Percentiles rank a stretch among this genome's conserved stretches.
Evolutionary conservation across 2,888 invertebrate species (phyloP).

Genomic region (Aphodius granarius): DNA sequence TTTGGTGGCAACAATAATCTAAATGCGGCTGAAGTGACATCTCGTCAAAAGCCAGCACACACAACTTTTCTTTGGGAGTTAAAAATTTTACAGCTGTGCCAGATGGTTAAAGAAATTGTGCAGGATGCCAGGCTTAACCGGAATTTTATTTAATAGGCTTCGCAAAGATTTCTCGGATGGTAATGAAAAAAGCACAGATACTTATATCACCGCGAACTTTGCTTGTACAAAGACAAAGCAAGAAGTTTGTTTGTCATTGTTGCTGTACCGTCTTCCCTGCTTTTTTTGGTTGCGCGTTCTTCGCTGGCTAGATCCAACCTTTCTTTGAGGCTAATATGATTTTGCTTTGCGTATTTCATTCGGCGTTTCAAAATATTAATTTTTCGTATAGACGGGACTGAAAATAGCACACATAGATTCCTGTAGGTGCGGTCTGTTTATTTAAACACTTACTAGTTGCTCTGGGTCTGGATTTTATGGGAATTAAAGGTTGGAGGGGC

Average conservation of each 20-base stretch:
- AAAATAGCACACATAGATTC: neutral
- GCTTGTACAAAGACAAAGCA: conserved; percentile 29
- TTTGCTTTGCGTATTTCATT: neutral
- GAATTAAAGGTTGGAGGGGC: neutral
- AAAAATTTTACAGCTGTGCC: conserved; percentile 22
- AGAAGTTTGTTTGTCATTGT: conserved; percentile 33
- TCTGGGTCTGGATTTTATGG: neutral
- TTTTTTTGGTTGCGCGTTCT: too few relatives aligned
- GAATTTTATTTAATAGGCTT: too few relatives aligned
- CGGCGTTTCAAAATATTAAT: neutral
- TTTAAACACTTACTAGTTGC: neutral
- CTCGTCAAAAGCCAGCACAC: conserved; percentile 31
- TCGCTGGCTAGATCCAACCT: too few relatives aligned
- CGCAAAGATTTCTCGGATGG: conserved; percentile 30
- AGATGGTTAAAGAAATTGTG: conserved; percentile 26
- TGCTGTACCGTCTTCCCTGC: conserved; percentile 25
- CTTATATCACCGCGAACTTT: conserved; percentile 23
- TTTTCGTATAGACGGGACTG: neutral
- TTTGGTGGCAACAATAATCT: conserved; percentile 18
- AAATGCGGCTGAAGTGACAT: conserved; percentile 28
- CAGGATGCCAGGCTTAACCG: conserved; percentile 27
- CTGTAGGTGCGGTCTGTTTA: neutral
- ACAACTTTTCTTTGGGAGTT: conserved; percentile 14
- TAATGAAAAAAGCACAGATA: conserved; percentile 29
- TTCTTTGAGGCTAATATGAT: neutral